Base-by-base conservation (phyloP, 1,140 invertebrate genomes). In the Sitophilus oryzae region DNA sequence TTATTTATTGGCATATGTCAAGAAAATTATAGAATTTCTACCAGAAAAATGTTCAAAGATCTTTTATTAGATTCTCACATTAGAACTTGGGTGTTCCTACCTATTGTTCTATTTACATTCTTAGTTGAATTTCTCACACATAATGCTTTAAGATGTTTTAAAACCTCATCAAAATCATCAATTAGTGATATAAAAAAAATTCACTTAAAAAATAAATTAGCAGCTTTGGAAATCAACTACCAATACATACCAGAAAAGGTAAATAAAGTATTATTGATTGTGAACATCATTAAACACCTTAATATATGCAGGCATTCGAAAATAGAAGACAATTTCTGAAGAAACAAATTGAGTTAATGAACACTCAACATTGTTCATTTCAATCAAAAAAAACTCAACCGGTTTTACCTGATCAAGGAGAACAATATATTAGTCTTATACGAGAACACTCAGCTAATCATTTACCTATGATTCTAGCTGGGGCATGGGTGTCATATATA, bases 401-500 rank as follows among this genome's bases (percentile, higher is more conserved):
- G 1, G 23, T 52, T 30, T 90, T 91, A 25, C 93, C 94, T 84
- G 89, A 89, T 16, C 93, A 97, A 79, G 94, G 93, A 1, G 88
- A 82, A 44, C 90, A 96, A 82, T 93, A 99, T 85, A 95, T 91
- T 4, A 96, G 98, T 62, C 96, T 98, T 93, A 75, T 98, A 21
- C 98, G 98, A 73, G 93, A 94, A 38, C 98, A 98, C 76, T 80
- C 97, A 8, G 95, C 93, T 0, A 98, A 98, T 79, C 91, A 98
- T 10, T 73, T 95, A 52, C 95, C 95, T 1, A 98, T 97, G 93
- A 93, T 98, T 56, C 79, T 97, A 0, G 96, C 98, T 64, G 95
- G 95, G 66, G 95, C 89, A 16, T 98, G 96, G 96, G 98, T 99
- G 63, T 98, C 98, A 71, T 99, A 95, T 95, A 97, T 96, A 76